Percentiles rank a stretch among this genome's conserved stretches.
phyloP scores from a whole-genome alignment of 2,888 invertebrate genomes.

The Cheilosia vulpina region DNA sequence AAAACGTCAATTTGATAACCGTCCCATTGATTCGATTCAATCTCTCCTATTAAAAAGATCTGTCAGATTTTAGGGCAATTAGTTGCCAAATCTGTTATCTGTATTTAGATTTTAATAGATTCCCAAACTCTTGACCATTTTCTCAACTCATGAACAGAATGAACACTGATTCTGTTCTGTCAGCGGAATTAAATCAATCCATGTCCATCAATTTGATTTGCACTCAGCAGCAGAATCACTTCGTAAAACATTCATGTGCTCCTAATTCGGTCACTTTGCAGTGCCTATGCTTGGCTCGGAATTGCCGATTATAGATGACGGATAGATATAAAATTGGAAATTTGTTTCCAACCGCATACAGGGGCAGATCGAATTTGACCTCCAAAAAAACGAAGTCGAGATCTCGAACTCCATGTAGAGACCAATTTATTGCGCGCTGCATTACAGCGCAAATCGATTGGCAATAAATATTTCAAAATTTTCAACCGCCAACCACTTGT shows the following conservation, averaged over 20 bases:
- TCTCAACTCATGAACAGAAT: conserved; percentile 1
- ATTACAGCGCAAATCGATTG: conserved; percentile 9
- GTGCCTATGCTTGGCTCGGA: conserved; percentile 25
- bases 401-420: conserved; percentile 1
- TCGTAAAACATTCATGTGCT: not conserved
- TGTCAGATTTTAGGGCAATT: not conserved
- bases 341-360: conserved; percentile 22
- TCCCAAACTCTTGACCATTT: conserved; percentile 7
- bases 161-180: not conserved
- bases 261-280: conserved; percentile 22
- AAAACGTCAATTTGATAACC: not conserved
- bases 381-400: not conserved
- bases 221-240: conserved; percentile 24
- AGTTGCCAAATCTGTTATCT: not conserved
- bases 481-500: conserved; percentile 3
- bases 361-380: not conserved
- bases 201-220: conserved; percentile 43
- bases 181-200: conserved; percentile 45
- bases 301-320: conserved; percentile 37
- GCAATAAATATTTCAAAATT: conserved; percentile 48
- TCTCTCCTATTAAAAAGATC: not conserved
- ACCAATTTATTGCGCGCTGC: not conserved
- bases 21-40: not conserved
- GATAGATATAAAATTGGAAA: conserved; percentile 46
- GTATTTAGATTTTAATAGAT: not conserved